phyloP scores from a whole-genome alignment of 2,888 invertebrate species.

The Noctua janthe region DNA sequence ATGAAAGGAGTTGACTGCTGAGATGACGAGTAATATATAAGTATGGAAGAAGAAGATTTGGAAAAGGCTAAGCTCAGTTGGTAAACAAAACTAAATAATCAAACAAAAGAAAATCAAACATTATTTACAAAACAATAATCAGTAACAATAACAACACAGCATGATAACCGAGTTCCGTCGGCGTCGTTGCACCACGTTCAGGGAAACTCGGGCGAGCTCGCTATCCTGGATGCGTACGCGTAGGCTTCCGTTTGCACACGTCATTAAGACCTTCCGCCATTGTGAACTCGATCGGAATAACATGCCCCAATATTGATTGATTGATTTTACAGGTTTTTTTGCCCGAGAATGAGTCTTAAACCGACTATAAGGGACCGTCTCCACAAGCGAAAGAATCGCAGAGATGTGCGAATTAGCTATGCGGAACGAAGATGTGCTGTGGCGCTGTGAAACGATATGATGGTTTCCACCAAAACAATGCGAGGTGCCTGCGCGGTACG shows the following conservation, averaged over 20 bases:
- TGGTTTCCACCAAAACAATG: neutral
- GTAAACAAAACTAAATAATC: slow-evolving; percentile 11
- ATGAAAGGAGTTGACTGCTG: neutral
- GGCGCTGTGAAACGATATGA: neutral
- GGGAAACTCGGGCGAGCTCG: slow-evolving; percentile 50
- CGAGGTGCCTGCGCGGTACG: neutral
- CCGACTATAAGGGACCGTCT: neutral
- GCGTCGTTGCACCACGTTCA: slow-evolving; percentile 45
- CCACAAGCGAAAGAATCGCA: too few species aligned
- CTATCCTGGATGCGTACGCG: slow-evolving; percentile 59
- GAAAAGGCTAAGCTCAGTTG: neutral
- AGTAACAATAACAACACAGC: slow-evolving; percentile 18
- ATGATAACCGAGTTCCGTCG: slow-evolving; percentile 49
- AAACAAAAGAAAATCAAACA: neutral
- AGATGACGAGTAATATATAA: neutral
- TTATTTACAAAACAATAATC: slow-evolving; percentile 25
- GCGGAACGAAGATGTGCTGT: neutral
- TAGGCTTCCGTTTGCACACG: slow-evolving; percentile 51
- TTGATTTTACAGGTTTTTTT: neutral
- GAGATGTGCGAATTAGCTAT: neutral
- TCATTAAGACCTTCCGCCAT: slow-evolving; percentile 46
- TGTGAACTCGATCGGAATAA: slow-evolving; percentile 48
- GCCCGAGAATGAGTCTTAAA: neutral
- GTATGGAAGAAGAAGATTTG: neutral
- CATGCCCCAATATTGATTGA: slow-evolving; percentile 17